Evolutionary conservation across 2,888 invertebrate genomes (phyloP), one percentile per base, ranked within the genome.

Genomic region (Euplexia lucipara): DNA sequence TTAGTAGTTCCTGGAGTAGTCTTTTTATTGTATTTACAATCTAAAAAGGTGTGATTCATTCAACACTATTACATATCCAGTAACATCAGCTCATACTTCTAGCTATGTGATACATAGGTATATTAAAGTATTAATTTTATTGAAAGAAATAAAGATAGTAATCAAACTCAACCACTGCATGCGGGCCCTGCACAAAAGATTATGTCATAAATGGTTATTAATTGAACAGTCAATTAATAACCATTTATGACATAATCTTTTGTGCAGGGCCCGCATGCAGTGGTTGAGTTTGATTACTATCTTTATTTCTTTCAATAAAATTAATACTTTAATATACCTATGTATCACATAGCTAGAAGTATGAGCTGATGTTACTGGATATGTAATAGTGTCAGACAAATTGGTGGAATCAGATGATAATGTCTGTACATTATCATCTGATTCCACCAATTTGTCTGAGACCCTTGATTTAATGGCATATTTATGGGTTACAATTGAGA

Each of bases 201-300:
- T 47, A 74, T 69, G 52, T 51, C 56, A 70, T 77, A 52, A 68
- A 70, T 51, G 52, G 42, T 44, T 44, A 56, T 62, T 66, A 73
- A 79, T 65, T 79, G 57, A 67, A 39, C 12, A n/a, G n/a, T 67
- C 57, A 79, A 65, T 79, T 73, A 66, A 62, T 56, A 44, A 44
- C 42, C 52, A 51, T 70, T 68, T 52, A 77, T 70, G 56, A 51
- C 52, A 69, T 74, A 47, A 68, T 71, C 66, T 70, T 75, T 68
- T 69, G 68, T 78, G 47, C 32, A 52, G 49, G 39, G 52, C 85
- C 86, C 85, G 85, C 82, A 86, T 86, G 67, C 62, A 3, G 34
- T 42, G 49, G 47, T 47, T 47, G 22, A 10, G 10, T 44, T 0
- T 51, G 64, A 78, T 80, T 22, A 37, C 2, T 56, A 63, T 63